Evolutionary conservation across 2,113 vertebrate species (phyloP).

Genomic region (Balaenoptera acutorostrata): DNA sequence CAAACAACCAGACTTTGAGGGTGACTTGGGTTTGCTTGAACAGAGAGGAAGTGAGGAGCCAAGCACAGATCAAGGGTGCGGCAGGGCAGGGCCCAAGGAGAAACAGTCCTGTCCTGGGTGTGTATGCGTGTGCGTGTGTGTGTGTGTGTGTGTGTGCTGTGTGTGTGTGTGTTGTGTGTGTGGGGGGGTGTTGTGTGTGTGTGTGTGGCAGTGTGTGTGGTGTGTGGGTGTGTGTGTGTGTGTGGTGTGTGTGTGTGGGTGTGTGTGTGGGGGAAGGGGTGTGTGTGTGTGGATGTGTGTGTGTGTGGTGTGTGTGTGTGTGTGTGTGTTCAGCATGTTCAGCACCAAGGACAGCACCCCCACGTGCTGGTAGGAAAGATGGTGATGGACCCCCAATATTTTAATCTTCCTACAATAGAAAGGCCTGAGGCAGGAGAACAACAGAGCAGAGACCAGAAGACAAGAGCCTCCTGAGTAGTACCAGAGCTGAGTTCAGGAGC

Average conservation of each 20-base stretch:
- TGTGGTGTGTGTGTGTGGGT: too few relatives aligned
- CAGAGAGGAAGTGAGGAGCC: neutral
- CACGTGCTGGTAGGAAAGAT: accelerated
- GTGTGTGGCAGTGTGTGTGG: neutral
- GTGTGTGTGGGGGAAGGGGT: neutral
- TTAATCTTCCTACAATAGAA: neutral
- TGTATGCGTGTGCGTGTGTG: accelerated
- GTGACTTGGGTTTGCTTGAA: neutral
- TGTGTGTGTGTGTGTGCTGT: neutral
- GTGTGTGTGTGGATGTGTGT: neutral
- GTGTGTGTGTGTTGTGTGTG: too few relatives aligned
- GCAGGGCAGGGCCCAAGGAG: neutral
- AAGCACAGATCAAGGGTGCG: too few relatives aligned
- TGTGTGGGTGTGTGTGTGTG: neutral
- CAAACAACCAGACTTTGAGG: neutral
- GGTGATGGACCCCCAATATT: neutral
- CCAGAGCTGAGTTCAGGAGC: neutral
- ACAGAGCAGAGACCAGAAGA: neutral
- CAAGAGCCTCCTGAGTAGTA: neutral
- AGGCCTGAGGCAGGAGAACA: neutral
- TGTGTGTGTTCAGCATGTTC: neutral
- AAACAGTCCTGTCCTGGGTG: neutral
- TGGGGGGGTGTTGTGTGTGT: neutral
- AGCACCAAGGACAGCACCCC: slow-evolving; percentile 61
- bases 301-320: neutral